Conservation (phyloP, 2,888 invertebrate species). For the Philaethria dido region DNA sequence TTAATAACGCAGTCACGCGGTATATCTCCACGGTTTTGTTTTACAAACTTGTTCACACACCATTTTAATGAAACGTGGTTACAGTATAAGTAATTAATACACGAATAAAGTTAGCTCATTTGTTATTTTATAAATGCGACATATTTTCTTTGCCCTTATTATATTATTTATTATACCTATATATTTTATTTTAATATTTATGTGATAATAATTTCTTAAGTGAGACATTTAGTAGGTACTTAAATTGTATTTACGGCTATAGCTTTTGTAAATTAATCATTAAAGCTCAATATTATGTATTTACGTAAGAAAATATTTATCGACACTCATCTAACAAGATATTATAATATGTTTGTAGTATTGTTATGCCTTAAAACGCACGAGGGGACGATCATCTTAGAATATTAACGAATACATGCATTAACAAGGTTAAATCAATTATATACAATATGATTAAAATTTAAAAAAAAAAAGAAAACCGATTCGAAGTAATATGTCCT, state of each 20-base stretch:
- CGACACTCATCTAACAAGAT: too few species aligned
- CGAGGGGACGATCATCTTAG: too few species aligned
- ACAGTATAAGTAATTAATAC: slow-evolving; percentile 63
- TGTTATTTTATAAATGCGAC: not conserved
- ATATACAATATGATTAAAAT: too few species aligned
- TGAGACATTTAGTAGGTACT: not conserved
- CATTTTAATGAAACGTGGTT: slow-evolving; percentile 58
- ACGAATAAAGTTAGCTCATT: slow-evolving; percentile 13
- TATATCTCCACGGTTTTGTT: slow-evolving; percentile 63
- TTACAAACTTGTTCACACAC: slow-evolving; percentile 69
- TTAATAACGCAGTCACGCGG: slow-evolving; percentile 71
- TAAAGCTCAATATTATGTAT: slow-evolving; percentile 3
- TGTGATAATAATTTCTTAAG: slow-evolving; percentile 13
- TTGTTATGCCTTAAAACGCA: too few species aligned
- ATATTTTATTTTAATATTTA: not conserved
- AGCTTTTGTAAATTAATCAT: not conserved
- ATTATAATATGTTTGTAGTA: too few species aligned
- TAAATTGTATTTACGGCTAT: slow-evolving; percentile 8
- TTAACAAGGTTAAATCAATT: too few species aligned
- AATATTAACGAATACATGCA: too few species aligned
- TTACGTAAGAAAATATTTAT: not conserved
- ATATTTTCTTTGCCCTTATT: slow-evolving; percentile 1
- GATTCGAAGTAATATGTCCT: too few species aligned
- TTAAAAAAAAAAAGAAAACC: too few species aligned
- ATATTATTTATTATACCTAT: slow-evolving; percentile 11